Evolutionary conservation across 2,113 vertebrate genomes (phyloP), one percentile per base, ranked within the genome.

Genomic region (Cryptoleucopteryx plumbea): DNA sequence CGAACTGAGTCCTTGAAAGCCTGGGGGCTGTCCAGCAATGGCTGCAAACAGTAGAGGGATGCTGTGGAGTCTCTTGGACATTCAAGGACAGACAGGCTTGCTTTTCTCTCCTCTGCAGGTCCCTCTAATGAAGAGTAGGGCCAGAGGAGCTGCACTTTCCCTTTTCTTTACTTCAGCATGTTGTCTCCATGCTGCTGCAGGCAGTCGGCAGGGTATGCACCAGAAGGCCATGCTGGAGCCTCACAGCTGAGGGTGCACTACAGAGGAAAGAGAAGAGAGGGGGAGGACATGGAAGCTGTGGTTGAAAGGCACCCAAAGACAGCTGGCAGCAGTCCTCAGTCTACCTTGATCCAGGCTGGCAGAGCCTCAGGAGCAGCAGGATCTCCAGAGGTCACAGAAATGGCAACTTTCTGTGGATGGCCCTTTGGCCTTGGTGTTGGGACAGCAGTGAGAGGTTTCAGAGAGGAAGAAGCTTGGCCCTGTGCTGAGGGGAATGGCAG

Each of bases 401-500:
- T 58, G 6, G 7, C 34, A 38, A 17, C 31, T 42, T 72, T n/a
- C n/a, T 63, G 29, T 80, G 42, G 25, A 42, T 58, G 50, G 21
- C n/a, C 42, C 50, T 58, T 65, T 66, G 61, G 26, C 25, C 27
- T 27, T 67, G 32, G 11, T 59, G 38, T 42, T 61, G 32, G 77
- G 43, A 58, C 36, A 74, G 45, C 43, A 50, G 21, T 36, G 61
- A 43, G 45, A 45, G 22, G 18, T 42, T 25, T 56, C 25, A 40
- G 40, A 55, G 63, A 45, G 63, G 43, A 61, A 42, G 50, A 50
- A 82, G 79, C 32, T 53, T 82, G 38, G 26, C 38, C 25, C 31
- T 7, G 34, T 43, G 17, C 48, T 0, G 0, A 45, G 53, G 31
- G 17, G 20, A 78, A 3, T 2, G 11, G 29, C 59, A 65, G 32